A percentile compares a stretch with the other conserved stretches of the same genome.
Evolutionary conservation across 2,113 vertebrate species (phyloP).

Genomic region (Vanacampus margaritifer): DNA sequence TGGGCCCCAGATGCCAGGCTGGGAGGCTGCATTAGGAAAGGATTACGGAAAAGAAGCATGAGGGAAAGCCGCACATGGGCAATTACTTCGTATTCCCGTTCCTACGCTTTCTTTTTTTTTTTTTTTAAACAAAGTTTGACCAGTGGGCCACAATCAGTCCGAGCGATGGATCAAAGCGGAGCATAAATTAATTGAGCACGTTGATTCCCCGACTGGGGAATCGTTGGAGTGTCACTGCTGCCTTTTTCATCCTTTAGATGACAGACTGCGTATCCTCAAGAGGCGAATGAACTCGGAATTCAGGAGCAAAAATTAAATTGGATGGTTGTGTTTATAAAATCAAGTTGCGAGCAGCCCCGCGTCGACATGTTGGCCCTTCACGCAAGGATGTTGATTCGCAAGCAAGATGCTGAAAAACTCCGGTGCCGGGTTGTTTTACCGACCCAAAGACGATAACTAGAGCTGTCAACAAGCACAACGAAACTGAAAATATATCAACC

Average conservation of each 20-base stretch:
- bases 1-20: constrained; percentile 29
- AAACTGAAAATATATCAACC: too few species aligned
- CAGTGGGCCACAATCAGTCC: constrained; percentile 35
- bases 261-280: constrained; percentile 21
- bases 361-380: neutral
- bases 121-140: constrained; percentile 66
- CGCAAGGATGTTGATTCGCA: neutral
- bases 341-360: neutral
- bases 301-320: constrained; percentile 18
- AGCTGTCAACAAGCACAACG: too few species aligned
- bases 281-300: constrained; percentile 27
- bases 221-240: constrained; percentile 22
- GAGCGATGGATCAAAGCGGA: constrained; percentile 53
- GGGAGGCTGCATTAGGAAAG: constrained; percentile 4
- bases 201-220: constrained; percentile 59
- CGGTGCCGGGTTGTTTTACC: too few species aligned
- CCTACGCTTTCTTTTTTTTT: constrained; percentile 50
- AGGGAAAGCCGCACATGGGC: constrained; percentile 22
- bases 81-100: constrained; percentile 69
- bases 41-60: constrained; percentile 39
- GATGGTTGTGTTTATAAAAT: constrained; percentile 28
- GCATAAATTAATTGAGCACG: constrained; percentile 56
- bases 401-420: neutral
- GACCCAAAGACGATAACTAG: too few species aligned
- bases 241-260: constrained; percentile 19